Percentiles rank a stretch among this genome's conserved stretches.
Conservation (phyloP, 1,140 invertebrate genomes). For the Maniola jurtina region DNA sequence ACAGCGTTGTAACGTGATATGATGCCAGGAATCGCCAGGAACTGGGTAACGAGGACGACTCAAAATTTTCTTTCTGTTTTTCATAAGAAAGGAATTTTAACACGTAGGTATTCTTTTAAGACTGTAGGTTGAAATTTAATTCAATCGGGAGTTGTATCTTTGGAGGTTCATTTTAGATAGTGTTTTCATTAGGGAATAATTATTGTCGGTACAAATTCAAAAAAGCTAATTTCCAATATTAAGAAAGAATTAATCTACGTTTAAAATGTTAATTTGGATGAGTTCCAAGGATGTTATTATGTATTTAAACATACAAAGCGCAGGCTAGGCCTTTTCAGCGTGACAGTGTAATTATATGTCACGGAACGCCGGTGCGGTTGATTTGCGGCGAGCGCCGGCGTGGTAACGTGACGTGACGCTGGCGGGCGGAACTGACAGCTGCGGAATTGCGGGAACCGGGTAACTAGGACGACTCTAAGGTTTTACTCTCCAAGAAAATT, state of each 20-base stretch:
- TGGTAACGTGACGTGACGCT: slow-evolving; percentile 27
- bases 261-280: no score
- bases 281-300: no score
- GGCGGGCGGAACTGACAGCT: slow-evolving; percentile 32
- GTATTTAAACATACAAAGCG: neutral
- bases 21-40: slow-evolving; percentile 27
- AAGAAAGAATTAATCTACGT: no score
- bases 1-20: slow-evolving; percentile 27
- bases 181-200: no score
- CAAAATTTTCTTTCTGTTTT: slow-evolving; percentile 27
- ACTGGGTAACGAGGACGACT: slow-evolving; percentile 28
- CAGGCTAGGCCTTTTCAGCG: neutral
- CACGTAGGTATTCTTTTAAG: no score
- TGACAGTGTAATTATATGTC: slow-evolving; percentile 5
- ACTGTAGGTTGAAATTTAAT: no score
- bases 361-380: slow-evolving; percentile 29
- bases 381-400: slow-evolving; percentile 35
- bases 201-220: no score
- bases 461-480: slow-evolving; percentile 31
- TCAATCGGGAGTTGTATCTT: no score
- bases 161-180: no score
- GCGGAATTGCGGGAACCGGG: slow-evolving; percentile 29
- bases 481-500: slow-evolving; percentile 10
- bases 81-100: no score
- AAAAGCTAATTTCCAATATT: no score